A percentile compares a stretch with the other conserved stretches of the same genome.
phyloP scores from a whole-genome alignment of 2,113 vertebrate genomes.

The Sinocyclocheilus grahami region DNA sequence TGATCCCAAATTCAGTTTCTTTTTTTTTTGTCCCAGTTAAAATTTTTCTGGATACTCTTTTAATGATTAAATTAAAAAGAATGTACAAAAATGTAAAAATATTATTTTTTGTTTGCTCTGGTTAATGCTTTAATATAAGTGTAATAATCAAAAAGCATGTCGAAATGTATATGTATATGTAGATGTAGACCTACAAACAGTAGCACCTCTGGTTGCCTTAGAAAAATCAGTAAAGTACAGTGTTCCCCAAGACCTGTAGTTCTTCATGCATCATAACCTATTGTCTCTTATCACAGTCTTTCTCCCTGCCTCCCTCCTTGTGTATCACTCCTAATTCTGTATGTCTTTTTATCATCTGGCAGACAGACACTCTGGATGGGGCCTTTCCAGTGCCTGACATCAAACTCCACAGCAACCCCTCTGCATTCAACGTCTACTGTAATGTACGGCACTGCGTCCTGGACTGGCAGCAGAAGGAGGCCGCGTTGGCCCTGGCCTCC shows the following conservation, averaged over 20 bases:
- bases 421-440: conserved; percentile 98
- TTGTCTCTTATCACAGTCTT: neutral
- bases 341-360: conserved; percentile 60
- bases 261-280: too few relatives aligned
- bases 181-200: neutral
- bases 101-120: too few relatives aligned
- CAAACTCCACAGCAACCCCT: conserved; percentile 98
- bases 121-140: too few relatives aligned
- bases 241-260: conserved; percentile 9
- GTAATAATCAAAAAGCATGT: too few relatives aligned
- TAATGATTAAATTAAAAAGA: too few relatives aligned
- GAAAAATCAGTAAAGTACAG: neutral
- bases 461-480: conserved; percentile 97
- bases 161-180: too few relatives aligned
- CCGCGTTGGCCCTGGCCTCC: conserved; percentile 86
- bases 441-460: conserved; percentile 97
- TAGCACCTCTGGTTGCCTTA: neutral
- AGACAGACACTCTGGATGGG: conserved; percentile 92
- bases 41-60: too few relatives aligned
- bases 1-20: too few relatives aligned
- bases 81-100: too few relatives aligned
- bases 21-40: too few relatives aligned
- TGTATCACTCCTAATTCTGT: neutral
- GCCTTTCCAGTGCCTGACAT: conserved; percentile 92
- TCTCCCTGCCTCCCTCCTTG: neutral